Percentiles rank a stretch among this genome's conserved stretches.
These are phyloP conservation scores for Xenopus petersii DNA, from an alignment of 2,797 vertebrate genomes.

Conservation along the genomic window DNA sequence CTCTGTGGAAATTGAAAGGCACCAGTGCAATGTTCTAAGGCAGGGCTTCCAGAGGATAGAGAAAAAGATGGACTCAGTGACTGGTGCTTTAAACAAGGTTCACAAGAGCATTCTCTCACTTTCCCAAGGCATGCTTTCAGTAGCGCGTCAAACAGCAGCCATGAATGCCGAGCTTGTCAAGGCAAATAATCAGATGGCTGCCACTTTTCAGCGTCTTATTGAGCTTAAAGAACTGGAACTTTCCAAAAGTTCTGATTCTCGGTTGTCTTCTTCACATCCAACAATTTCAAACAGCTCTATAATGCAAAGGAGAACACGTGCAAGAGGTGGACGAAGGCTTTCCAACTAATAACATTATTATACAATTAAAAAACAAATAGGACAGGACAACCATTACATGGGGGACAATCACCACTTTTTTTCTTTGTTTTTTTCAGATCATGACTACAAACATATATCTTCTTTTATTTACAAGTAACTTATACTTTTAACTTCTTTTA, in stretches of 20 bases:
- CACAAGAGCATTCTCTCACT: slow-evolving; percentile 43
- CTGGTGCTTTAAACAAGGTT: slow-evolving; percentile 34
- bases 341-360: background rate
- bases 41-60: slow-evolving; percentile 43
- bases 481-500: slow-evolving; percentile 34
- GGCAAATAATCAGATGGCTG: slow-evolving; percentile 39
- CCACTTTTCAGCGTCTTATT: slow-evolving; percentile 42
- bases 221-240: slow-evolving; percentile 46
- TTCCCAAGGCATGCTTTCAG: slow-evolving; percentile 40
- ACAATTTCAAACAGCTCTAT: slow-evolving; percentile 28
- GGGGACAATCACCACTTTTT: slow-evolving; percentile 24
- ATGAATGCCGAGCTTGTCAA: slow-evolving; percentile 44
- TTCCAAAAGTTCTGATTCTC: slow-evolving; percentile 23
- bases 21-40: slow-evolving; percentile 35
- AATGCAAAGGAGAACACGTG: slow-evolving; percentile 19
- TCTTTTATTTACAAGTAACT: slow-evolving; percentile 18
- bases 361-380: background rate
- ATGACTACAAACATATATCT: background rate
- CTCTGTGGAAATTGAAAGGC: slow-evolving; percentile 22
- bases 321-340: slow-evolving; percentile 31
- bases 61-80: slow-evolving; percentile 43
- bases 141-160: slow-evolving; percentile 38
- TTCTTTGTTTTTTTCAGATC: slow-evolving; percentile 14
- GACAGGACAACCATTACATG: background rate
- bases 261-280: slow-evolving; percentile 15